These are phyloP conservation scores for Pao palembangensis DNA, from an alignment of 2,113 vertebrate genomes.

Conservation along the genomic window DNA sequence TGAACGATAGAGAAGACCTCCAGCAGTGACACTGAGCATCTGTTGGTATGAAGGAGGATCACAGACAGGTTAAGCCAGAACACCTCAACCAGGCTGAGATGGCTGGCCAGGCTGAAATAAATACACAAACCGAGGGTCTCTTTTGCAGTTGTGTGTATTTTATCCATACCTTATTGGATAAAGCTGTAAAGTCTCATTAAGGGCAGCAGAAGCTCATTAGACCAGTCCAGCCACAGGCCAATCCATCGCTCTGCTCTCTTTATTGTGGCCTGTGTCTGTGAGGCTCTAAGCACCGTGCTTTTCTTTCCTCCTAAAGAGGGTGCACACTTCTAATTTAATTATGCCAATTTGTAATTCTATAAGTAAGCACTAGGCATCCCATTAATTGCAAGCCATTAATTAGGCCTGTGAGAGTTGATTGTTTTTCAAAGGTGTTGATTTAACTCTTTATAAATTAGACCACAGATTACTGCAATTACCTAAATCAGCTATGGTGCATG, in stretches of 20 bases:
- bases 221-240: conserved; percentile 23
- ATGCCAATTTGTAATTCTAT: conserved; percentile 30
- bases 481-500: conserved; percentile 16
- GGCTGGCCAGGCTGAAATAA: too few species aligned
- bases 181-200: too few species aligned
- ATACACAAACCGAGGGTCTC: too few species aligned
- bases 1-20: too few species aligned
- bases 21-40: too few species aligned
- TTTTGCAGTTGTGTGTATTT: too few species aligned
- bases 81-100: too few species aligned
- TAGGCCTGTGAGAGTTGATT: conserved; percentile 29
- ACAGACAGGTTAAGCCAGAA: too few species aligned
- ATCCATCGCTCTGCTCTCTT: conserved; percentile 32
- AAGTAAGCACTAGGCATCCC: conserved; percentile 15
- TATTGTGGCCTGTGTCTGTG: conserved; percentile 25
- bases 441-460: conserved; percentile 39
- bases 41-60: too few species aligned
- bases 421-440: conserved; percentile 41
- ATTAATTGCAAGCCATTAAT: conserved; percentile 42
- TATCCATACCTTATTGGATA: too few species aligned
- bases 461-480: conserved; percentile 25
- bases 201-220: conserved; percentile 7
- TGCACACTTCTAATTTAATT: conserved; percentile 50
- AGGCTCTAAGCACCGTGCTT: conserved; percentile 17
- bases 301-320: not conserved